These are phyloP conservation scores for Peromyscus nudipes DNA, from an alignment of 2,797 vertebrate genomes.

Conservation along the genomic window DNA sequence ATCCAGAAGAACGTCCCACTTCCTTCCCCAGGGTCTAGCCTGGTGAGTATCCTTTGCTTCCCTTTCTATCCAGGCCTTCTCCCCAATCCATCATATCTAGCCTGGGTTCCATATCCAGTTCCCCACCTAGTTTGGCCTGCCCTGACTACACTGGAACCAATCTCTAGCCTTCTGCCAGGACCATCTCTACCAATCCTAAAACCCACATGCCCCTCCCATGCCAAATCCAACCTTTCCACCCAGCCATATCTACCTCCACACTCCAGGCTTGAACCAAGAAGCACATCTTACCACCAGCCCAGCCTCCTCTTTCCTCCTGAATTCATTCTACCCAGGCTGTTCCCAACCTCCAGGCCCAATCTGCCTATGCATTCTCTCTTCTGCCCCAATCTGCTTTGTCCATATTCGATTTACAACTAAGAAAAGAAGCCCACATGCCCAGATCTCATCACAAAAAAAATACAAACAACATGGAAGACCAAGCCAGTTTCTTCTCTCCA, in stretches of 20 bases:
- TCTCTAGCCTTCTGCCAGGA: not conserved
- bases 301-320: not conserved
- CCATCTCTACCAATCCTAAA: not conserved
- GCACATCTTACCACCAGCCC: not conserved
- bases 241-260: not conserved
- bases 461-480: not conserved
- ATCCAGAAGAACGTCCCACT: not conserved
- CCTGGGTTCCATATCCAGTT: not conserved
- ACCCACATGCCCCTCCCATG: not conserved
- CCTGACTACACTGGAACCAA: not conserved
- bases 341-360: not conserved
- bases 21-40: not conserved
- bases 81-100: no score
- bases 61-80: not conserved
- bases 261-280: not conserved
- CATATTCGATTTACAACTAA: not conserved
- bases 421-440: not conserved
- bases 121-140: not conserved
- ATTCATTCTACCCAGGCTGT: not conserved
- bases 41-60: not conserved
- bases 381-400: not conserved
- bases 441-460: not conserved
- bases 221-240: not conserved
- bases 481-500: not conserved
- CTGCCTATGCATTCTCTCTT: not conserved